Conservation (phyloP, 2,888 invertebrate genomes). For the Marasmarcha lunaedactyla region DNA sequence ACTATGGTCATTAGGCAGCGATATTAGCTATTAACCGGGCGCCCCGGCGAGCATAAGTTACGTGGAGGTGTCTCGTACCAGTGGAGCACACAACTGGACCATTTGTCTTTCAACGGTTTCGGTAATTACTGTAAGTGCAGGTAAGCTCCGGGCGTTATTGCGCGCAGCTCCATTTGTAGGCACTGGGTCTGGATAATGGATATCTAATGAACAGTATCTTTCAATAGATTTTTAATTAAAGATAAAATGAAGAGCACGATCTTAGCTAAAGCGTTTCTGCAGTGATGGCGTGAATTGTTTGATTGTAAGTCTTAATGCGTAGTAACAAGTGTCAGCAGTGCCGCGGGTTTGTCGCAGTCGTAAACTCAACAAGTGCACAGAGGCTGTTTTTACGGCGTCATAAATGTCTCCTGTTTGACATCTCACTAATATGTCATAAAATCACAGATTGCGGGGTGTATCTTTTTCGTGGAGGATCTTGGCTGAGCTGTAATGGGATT, state of each 20-base stretch:
- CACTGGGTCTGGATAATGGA: too few species aligned
- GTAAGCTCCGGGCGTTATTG: background rate
- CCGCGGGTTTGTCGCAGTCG: constrained; percentile 20
- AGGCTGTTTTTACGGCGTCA: constrained; percentile 38
- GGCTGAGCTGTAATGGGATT: constrained; percentile 5
- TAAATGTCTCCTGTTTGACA: constrained; percentile 44
- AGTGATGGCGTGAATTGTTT: background rate
- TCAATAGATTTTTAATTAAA: too few species aligned
- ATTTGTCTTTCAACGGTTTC: constrained; percentile 42
- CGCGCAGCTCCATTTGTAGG: background rate
- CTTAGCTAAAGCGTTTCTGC: background rate
- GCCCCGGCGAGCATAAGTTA: constrained; percentile 50
- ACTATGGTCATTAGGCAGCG: constrained; percentile 65
- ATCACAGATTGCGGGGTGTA: constrained; percentile 24
- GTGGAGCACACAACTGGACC: constrained; percentile 16
- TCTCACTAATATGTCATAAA: constrained; percentile 50
- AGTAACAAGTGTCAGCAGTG: background rate
- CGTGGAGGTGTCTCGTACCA: constrained; percentile 25
- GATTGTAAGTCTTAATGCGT: background rate
- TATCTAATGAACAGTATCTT: too few species aligned
- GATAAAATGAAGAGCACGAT: background rate
- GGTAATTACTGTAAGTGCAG: constrained; percentile 23
- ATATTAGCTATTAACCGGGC: constrained; percentile 67
- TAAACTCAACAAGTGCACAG: constrained; percentile 49
- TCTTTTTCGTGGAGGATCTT: constrained; percentile 16